These are phyloP conservation scores for Halesus radiatus DNA, from an alignment of 1,140 invertebrate species.

Conservation along the genomic window DNA sequence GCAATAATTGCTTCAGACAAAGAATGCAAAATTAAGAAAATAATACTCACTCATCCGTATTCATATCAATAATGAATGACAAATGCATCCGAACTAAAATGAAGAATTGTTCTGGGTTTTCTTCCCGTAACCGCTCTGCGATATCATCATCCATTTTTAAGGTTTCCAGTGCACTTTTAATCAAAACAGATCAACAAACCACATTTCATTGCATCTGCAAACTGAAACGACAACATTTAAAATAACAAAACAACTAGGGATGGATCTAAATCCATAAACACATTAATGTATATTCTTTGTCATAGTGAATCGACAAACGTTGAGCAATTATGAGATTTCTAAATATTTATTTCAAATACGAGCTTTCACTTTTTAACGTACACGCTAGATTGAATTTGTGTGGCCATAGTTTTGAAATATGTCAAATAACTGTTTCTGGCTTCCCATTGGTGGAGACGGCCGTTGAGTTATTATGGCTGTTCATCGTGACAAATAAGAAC, in stretches of 20 bases:
- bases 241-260: background rate
- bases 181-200: slow-evolving; percentile 17
- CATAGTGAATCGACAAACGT: background rate
- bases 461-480: background rate
- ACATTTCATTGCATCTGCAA: background rate
- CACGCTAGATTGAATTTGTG: slow-evolving; percentile 25
- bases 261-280: background rate
- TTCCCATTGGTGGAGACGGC: slow-evolving; percentile 21
- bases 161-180: background rate
- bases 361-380: slow-evolving; percentile 42
- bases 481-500: background rate
- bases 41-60: slow-evolving; percentile 83
- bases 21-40: background rate
- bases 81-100: slow-evolving; percentile 93
- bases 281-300: background rate
- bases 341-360: slow-evolving; percentile 21
- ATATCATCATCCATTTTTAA: slow-evolving; percentile 54
- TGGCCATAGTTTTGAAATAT: slow-evolving; percentile 45
- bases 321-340: slow-evolving; percentile 28
- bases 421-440: slow-evolving; percentile 33
- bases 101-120: slow-evolving; percentile 88
- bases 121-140: slow-evolving; percentile 75
- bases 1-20: background rate
- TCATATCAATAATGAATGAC: slow-evolving; percentile 86
- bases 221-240: background rate